Conservation (phyloP, 2,888 invertebrate species). For the Rhagonycha lutea region DNA sequence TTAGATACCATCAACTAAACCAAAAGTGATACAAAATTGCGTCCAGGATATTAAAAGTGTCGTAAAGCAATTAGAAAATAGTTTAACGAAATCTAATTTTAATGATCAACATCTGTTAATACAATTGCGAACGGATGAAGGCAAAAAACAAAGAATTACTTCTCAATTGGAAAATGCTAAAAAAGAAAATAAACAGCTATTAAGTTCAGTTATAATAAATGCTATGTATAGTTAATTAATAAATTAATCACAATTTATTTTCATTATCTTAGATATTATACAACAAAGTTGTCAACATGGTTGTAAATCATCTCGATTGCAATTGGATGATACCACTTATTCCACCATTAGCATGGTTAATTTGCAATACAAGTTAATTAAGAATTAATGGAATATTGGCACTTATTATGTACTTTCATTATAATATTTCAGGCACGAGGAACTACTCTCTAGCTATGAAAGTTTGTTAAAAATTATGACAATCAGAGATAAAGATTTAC, state of each 20-base stretch:
- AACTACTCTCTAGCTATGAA: conserved; percentile 45
- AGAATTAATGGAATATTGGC: too few relatives aligned
- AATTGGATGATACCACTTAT: conserved; percentile 51
- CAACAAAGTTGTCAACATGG: conserved; percentile 36
- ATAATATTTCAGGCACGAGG: conserved; percentile 46
- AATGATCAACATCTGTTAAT: conserved; percentile 42
- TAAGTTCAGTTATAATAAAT: conserved; percentile 33
- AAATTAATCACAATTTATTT: not conserved
- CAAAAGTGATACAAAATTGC: not conserved
- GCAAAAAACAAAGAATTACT: conserved; percentile 39
- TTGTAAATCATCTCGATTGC: conserved; percentile 35
- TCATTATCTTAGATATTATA: conserved; percentile 38
- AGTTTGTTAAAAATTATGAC: conserved; percentile 48
- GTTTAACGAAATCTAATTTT: conserved; percentile 39
- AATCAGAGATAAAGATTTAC: conserved; percentile 43
- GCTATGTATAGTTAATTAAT: not conserved
- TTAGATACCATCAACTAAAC: conserved; percentile 1
- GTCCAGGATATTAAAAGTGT: conserved; percentile 30
- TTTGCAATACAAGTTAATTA: conserved; percentile 60
- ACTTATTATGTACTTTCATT: not conserved
- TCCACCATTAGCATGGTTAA: conserved; percentile 61
- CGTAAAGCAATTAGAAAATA: conserved; percentile 40
- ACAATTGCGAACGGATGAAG: conserved; percentile 38
- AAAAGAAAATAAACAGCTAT: conserved; percentile 46
- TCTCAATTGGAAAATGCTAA: conserved; percentile 43